Evolutionary conservation across 1,140 invertebrate genomes (phyloP), one percentile per base, ranked within the genome.

Genomic region (Pseudachorutes palmiensis): DNA sequence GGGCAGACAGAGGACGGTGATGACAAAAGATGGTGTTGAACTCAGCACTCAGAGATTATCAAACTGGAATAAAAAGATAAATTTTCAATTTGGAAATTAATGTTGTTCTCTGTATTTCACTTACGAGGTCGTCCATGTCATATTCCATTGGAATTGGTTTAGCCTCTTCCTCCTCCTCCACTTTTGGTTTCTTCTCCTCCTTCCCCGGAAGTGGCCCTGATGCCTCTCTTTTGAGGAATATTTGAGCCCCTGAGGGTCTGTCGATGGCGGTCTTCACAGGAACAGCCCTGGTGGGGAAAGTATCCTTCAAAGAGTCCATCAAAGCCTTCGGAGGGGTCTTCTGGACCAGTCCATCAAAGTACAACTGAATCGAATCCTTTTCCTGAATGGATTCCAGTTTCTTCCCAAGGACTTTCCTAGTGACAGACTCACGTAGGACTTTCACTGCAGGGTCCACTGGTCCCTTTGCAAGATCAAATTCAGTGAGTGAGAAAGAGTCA

Each of bases 201-300:
- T 26, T 45, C 62, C 63, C n/a, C 24, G 62, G 2, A 12, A 41
- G 1, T 31, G 22, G 12, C 32, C 31, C 28, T 9, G 30, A 28
- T 5, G 5, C 2, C 2, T 33, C 26, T 26, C 71, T 49, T 49
- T 70, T 72, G n/a, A 58, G 32, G 32, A 72, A 72, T 28, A 72
- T 64, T 14, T 72, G 48, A 14, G 24, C 32, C 2, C 71, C 71
- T 26, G 71, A 64, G 16, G 68, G 59, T 30, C 71, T 32, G 9
- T 70, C 71, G 28, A 22, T 33, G n/a, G 45, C 22, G n/a, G 31
- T n/a, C 32, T 63, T 63, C 41, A 24, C 41, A 26, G 16, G 64
- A 49, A 59, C 9, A 30, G 22, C 32, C 28, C 9, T 29, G 5
- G 55, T 2, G 2, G 66, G 70, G 32, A 71, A 71, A 24, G 26